Percentiles rank a stretch among this genome's conserved stretches.
Conservation (phyloP, 2,888 invertebrate genomes). For the Idaea dimidiata region DNA sequence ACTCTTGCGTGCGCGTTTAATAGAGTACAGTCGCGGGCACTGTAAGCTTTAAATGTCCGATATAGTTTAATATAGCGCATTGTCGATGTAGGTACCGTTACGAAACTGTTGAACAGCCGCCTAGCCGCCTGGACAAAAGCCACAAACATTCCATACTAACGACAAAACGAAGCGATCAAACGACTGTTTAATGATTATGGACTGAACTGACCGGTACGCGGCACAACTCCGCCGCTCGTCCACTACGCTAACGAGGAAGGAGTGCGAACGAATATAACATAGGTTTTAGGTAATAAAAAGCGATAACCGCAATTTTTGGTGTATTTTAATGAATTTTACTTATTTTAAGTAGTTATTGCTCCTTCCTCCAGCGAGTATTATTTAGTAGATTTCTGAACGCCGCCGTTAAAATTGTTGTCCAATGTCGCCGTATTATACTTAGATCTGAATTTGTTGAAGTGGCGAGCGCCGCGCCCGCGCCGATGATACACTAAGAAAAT, state of each 20-base stretch:
- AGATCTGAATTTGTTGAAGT: constrained; percentile 53
- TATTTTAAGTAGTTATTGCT: background rate
- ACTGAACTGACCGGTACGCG: background rate
- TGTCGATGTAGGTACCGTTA: constrained; percentile 23
- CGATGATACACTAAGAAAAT: background rate
- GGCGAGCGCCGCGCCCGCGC: constrained; percentile 12
- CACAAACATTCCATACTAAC: constrained; percentile 66
- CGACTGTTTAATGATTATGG: constrained; percentile 26
- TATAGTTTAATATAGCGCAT: constrained; percentile 37
- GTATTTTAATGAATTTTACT: background rate
- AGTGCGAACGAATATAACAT: constrained; percentile 2
- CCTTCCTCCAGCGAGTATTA: background rate
- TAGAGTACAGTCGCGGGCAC: constrained; percentile 24
- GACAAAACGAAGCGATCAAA: constrained; percentile 35
- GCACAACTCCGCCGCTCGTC: constrained; percentile 1
- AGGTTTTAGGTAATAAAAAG: background rate
- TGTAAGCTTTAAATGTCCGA: constrained; percentile 42
- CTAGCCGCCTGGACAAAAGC: constrained; percentile 53
- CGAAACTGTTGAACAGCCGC: background rate
- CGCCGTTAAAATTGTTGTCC: constrained; percentile 1
- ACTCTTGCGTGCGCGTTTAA: background rate
- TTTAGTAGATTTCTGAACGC: background rate
- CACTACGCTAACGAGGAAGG: constrained; percentile 3
- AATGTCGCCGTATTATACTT: constrained; percentile 35
- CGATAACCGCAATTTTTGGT: background rate